Evolutionary conservation across 1,140 invertebrate species (phyloP).

Genomic region (Drosophila ananassae): DNA sequence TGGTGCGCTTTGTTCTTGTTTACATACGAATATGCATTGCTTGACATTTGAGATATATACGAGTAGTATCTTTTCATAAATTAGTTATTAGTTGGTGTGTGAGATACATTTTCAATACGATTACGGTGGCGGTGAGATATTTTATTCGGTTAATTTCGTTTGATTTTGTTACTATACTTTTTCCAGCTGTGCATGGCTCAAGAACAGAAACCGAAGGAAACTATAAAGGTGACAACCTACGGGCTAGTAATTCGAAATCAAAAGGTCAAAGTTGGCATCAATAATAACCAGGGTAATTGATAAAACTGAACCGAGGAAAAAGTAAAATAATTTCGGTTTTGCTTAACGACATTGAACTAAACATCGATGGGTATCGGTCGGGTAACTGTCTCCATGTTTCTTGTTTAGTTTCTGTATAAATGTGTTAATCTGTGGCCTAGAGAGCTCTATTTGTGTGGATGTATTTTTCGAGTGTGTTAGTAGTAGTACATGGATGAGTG

Average conservation of each 20-base stretch:
- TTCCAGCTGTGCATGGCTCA: constrained; percentile 69
- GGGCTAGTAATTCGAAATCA: constrained; percentile 21
- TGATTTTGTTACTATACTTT: constrained; percentile 22
- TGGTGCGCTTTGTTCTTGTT: constrained; percentile 58
- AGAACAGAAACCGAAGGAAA: constrained; percentile 25
- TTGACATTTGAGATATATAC: constrained; percentile 47
- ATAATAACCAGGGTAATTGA: constrained; percentile 26
- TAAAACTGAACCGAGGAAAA: constrained; percentile 4
- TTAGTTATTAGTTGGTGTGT: constrained; percentile 63
- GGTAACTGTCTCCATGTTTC: constrained; percentile 25
- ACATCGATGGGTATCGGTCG: constrained; percentile 66
- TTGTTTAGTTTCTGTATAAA: constrained; percentile 14
- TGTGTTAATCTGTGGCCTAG: constrained; percentile 52
- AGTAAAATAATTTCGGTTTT: constrained; percentile 20
- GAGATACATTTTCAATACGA: constrained; percentile 70
- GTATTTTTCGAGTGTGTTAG: not conserved
- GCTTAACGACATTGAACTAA: constrained; percentile 59
- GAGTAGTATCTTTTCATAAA: constrained; percentile 25
- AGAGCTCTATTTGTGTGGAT: constrained; percentile 31
- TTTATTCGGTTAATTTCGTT: constrained; percentile 33
- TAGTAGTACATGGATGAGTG: not conserved
- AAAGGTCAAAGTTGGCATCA: constrained; percentile 30
- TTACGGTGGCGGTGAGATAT: constrained; percentile 66
- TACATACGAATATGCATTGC: constrained; percentile 65
- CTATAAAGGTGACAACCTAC: constrained; percentile 36